Conservation (phyloP, 1,140 invertebrate species). For the Polypedilum pembai region DNA sequence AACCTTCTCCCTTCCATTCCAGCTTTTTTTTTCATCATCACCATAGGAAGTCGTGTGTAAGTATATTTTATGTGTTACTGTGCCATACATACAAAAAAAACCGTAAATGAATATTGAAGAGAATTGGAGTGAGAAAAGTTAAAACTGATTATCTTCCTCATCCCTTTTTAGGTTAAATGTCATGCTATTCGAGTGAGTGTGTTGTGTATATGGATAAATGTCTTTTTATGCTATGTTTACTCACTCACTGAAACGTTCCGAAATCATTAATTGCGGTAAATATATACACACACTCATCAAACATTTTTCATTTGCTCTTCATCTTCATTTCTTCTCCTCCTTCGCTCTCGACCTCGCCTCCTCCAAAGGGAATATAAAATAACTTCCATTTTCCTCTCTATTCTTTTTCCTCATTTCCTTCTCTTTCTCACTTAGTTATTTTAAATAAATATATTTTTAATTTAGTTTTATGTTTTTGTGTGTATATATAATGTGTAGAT, state of each 20-base stretch:
- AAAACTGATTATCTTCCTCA: background rate
- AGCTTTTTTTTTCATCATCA: background rate
- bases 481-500: conserved; percentile 4
- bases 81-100: background rate
- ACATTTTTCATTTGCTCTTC: background rate
- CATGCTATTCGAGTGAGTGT: too few species aligned
- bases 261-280: conserved; percentile 18
- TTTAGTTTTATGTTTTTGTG: conserved; percentile 3
- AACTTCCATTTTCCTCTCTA: background rate
- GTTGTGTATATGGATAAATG: too few species aligned
- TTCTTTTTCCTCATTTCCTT: conserved; percentile 2
- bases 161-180: background rate
- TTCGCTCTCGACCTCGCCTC: background rate
- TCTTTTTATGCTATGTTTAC: conserved; percentile 9
- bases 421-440: background rate
- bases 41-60: background rate
- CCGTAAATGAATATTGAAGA: background rate
- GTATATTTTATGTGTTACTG: too few species aligned
- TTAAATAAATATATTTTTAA: background rate
- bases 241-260: conserved; percentile 10
- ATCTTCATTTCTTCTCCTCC: background rate
- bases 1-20: background rate
- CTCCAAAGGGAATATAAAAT: background rate
- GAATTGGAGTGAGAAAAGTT: too few species aligned
- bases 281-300: background rate